phyloP scores from a whole-genome alignment of 1,140 invertebrate species.

The Geopemphigus sp. region DNA sequence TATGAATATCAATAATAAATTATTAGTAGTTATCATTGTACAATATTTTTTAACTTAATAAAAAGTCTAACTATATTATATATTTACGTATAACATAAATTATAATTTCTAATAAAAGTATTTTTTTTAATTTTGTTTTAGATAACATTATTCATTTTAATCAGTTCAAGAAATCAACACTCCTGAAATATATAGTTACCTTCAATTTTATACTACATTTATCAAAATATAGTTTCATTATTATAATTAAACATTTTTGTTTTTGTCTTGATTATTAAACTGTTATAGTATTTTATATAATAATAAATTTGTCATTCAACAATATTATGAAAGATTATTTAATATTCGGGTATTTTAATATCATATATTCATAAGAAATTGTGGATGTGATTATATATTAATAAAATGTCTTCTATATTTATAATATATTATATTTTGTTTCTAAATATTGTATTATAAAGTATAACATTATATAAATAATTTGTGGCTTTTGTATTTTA shows the following conservation, averaged over 20 bases:
- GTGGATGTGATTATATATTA: neutral
- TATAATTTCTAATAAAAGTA: neutral
- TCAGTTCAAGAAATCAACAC: neutral
- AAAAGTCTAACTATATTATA: no score
- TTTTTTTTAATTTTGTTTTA: neutral
- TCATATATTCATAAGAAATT: conserved; percentile 25
- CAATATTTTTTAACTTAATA: no score
- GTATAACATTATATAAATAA: neutral
- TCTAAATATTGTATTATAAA: neutral
- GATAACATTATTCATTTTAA: conserved; percentile 29
- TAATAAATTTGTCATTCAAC: conserved; percentile 4
- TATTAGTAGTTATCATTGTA: no score
- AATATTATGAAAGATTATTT: neutral
- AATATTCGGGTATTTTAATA: neutral
- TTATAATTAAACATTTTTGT: neutral
- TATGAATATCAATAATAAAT: no score
- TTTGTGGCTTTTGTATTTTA: neutral
- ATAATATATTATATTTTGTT: conserved; percentile 3
- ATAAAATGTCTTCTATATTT: conserved; percentile 28
- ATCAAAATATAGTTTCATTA: conserved; percentile 1
- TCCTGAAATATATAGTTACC: neutral
- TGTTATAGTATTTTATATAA: neutral
- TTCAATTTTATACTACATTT: neutral
- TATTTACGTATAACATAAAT: neutral
- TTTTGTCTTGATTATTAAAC: neutral